Evolutionary conservation across 2,113 vertebrate genomes (phyloP).

Genomic region (Coptodon bakossiorum): DNA sequence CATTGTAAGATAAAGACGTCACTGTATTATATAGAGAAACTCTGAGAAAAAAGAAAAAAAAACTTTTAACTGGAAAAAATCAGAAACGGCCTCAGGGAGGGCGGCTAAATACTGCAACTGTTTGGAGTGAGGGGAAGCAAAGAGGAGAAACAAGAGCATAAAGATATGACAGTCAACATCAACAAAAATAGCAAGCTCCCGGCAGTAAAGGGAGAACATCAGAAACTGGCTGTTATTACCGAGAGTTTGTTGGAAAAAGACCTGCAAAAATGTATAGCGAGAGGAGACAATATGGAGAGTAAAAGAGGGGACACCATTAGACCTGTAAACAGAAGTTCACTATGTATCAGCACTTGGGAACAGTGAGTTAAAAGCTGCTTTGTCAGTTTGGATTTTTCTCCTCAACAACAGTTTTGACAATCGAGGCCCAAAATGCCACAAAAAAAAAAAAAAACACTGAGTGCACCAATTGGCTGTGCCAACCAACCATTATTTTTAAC

Average conservation of each 20-base stretch:
- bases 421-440: background rate
- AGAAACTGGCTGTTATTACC: background rate
- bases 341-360: background rate
- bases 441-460: background rate
- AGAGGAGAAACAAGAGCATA: background rate
- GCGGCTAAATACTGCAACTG: background rate
- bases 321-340: background rate
- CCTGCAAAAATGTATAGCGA: background rate
- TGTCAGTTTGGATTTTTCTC: background rate
- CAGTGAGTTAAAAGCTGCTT: background rate
- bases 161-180: background rate
- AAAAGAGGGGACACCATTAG: background rate
- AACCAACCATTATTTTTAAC: slow-evolving; percentile 21
- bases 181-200: background rate
- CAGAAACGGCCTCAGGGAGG: background rate
- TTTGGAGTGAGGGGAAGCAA: background rate
- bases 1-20: background rate
- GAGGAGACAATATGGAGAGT: background rate
- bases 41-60: background rate
- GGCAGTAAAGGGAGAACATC: background rate
- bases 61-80: background rate
- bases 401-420: background rate
- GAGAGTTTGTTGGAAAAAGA: background rate
- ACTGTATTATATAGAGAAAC: background rate
- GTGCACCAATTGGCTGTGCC: too few species aligned